These are phyloP conservation scores for Diaprepes abbreviatus DNA, from an alignment of 2,888 invertebrate species.

Conservation along the genomic window DNA sequence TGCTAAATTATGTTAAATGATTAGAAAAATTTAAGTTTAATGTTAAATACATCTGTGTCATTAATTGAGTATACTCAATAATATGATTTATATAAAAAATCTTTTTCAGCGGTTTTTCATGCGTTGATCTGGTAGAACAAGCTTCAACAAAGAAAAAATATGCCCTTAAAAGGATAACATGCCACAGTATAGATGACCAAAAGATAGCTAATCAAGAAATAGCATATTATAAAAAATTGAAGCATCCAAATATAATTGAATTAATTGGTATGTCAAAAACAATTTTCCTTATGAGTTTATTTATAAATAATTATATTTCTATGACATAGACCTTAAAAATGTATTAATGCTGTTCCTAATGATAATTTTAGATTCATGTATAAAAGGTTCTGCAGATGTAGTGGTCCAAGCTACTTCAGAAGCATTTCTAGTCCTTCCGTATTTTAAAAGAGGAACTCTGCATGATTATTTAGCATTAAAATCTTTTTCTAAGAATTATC, in stretches of 20 bases:
- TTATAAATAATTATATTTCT: too few relatives aligned
- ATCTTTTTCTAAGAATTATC: slow-evolving; percentile 72
- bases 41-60: neutral
- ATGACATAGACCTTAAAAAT: too few relatives aligned
- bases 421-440: slow-evolving; percentile 81
- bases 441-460: slow-evolving; percentile 83
- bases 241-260: slow-evolving; percentile 81
- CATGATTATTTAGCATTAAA: slow-evolving; percentile 77
- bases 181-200: slow-evolving; percentile 84
- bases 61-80: too few relatives aligned
- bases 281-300: too few relatives aligned
- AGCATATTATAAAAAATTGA: slow-evolving; percentile 78
- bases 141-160: slow-evolving; percentile 74
- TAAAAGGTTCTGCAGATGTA: slow-evolving; percentile 73
- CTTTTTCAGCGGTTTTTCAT: slow-evolving; percentile 82
- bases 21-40: too few relatives aligned
- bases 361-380: slow-evolving; percentile 29
- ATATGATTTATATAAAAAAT: too few relatives aligned
- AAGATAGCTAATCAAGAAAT: slow-evolving; percentile 80
- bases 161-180: slow-evolving; percentile 85
- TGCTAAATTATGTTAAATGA: too few relatives aligned
- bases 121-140: slow-evolving; percentile 83
- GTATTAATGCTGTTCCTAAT: too few relatives aligned
- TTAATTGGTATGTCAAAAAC: slow-evolving; percentile 75
- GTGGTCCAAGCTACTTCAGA: slow-evolving; percentile 79